Base-by-base conservation (phyloP, 2,113 vertebrate species). In the Stegostoma tigrinum region DNA sequence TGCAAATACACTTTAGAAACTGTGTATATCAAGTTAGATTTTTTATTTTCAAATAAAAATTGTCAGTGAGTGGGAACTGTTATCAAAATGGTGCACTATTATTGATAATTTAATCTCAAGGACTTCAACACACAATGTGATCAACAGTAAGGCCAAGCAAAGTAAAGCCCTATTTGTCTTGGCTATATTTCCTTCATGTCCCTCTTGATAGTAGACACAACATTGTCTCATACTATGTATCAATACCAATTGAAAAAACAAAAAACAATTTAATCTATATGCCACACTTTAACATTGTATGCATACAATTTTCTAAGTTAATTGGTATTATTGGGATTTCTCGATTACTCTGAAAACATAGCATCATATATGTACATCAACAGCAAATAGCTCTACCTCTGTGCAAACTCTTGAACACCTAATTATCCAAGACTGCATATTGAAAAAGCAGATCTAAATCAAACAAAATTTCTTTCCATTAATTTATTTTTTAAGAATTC, bases 81-180 rank as follows among this genome's bases (percentile, higher is more conserved):
- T 90, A 90, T 61, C 61, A 55, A 52, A 90, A 34, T 89, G 48
- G 24, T 61, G 27, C 27, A 90, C 48, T 61, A 15, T 55, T 42
- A 83, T 38, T 90, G 87, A 61, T 90, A 90, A 90, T 30, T 55
- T 90, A 61, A 61, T 90, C 52, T 90, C 87, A 90, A 90, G 48
- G 48, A 61, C 27, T 55, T 90, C 27, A 52, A 52, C 30, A 34
- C 10, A 90, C 52, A 90, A 61, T 61, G 27, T 55, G 27, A 89
- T 89, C 48, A 55, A 30, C 27, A 34, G 30, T 52, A 90, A 90
- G 3, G 15, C 3, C 52, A 90, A 0, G 52, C 8, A 61, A 90
- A 90, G 30, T 61, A 34, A 90, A 90, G 14, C 52, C 10, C 14
- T 55, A 61, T 90, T 61, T 90, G 87, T n/a, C 87, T 61, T 30